Base-by-base conservation (phyloP, 2,113 vertebrate genomes). In the Rhinoderma darwinii region DNA sequence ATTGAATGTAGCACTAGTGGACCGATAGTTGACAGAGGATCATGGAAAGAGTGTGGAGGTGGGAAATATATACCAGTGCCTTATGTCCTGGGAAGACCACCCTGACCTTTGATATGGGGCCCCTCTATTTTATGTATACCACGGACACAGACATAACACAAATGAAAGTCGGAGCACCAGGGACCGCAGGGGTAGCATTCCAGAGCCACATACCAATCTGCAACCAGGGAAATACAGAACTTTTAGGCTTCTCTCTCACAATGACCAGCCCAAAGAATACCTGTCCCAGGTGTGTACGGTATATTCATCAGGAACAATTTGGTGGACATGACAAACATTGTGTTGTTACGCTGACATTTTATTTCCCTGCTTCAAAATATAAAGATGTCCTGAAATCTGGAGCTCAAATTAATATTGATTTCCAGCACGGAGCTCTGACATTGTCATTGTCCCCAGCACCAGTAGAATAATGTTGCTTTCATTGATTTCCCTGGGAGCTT, bases 341-440 rank as follows among this genome's bases (percentile, higher is more conserved):
- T 27, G 14, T 76, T 9, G 5, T 41, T 17, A 27, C 14, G 5
- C 25, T 30, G 43, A 25, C 41, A 76, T 75, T 47, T 14, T 27
- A 47, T 12, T 76, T 50, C 12, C 50, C 41, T 17, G 43, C 44
- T 50, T 30, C n/a, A 44, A 30, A 76, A 47, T 76, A 25, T 30
- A 47, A 9, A 30, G 41, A 30, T 76, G 74, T 47, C n/a, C 43
- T 50, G 27, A 76, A 76, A 47, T 27, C 5, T 30, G 74, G 4
- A 50, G 74, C 14, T 47, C 12, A 76, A 50, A 76, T 76, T 27
- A 76, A 47, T 76, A 76, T 76, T 76, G 74, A 76, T 76, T 76
- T 76, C n/a, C 74, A 47, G 74, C 47, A 18, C 39, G 7, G 37
- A 25, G 41, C 30, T 75, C 39, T 47, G 44, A 76, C 43, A n/a